These are phyloP conservation scores for Erynnis tages DNA, from an alignment of 2,888 invertebrate genomes.

Conservation along the genomic window DNA sequence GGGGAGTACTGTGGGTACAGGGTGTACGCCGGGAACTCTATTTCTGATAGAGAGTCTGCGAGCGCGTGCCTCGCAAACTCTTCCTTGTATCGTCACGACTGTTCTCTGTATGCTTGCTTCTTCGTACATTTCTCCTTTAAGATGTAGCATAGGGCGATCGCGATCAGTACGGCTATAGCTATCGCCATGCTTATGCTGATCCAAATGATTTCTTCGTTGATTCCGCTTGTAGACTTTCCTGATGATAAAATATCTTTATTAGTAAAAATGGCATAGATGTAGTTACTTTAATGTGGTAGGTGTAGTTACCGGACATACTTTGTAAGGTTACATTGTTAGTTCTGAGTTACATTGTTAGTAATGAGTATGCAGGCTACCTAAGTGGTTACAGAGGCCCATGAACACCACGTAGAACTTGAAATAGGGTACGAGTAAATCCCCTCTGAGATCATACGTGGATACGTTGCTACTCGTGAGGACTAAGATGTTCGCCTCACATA, in stretches of 20 bases:
- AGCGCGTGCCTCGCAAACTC: constrained; percentile 74
- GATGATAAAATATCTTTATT: constrained; percentile 34
- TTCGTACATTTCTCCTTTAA: constrained; percentile 90
- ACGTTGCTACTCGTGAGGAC: too few relatives aligned
- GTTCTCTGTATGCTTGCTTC: constrained; percentile 86
- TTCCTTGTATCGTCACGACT: constrained; percentile 84
- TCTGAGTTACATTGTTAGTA: too few relatives aligned
- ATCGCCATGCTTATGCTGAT: constrained; percentile 94
- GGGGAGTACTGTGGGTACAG: constrained; percentile 74
- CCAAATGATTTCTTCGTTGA: constrained; percentile 94
- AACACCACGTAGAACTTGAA: too few relatives aligned
- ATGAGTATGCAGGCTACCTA: not conserved
- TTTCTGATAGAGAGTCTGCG: constrained; percentile 64
- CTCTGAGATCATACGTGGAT: too few relatives aligned
- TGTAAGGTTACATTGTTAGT: too few relatives aligned
- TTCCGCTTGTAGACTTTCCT: constrained; percentile 91
- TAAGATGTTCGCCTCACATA: too few relatives aligned
- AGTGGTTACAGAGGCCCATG: not conserved
- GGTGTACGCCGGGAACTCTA: constrained; percentile 65
- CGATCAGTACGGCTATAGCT: constrained; percentile 89
- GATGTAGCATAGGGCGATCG: constrained; percentile 91
- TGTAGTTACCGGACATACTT: too few relatives aligned
- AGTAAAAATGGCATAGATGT: too few relatives aligned
- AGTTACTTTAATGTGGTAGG: too few relatives aligned
- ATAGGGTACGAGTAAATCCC: too few relatives aligned